Conservation (phyloP, 2,797 vertebrate genomes). For the Rhadinocentrus ornatus region DNA sequence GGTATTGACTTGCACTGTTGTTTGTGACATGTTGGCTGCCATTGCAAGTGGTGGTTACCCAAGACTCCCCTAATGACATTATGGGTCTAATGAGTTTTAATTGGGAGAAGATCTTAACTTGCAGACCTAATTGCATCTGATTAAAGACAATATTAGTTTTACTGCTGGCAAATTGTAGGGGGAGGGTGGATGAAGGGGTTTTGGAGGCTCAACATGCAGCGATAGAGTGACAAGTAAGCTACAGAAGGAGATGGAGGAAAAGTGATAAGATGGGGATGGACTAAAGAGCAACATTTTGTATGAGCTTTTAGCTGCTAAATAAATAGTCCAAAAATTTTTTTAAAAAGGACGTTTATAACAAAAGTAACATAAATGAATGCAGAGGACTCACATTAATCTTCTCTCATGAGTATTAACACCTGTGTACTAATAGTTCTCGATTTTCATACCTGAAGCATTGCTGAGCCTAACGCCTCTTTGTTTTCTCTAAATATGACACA, state of each 20-base stretch:
- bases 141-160: slow-evolving; percentile 90
- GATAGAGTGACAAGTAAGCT: slow-evolving; percentile 15
- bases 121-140: slow-evolving; percentile 86
- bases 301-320: slow-evolving; percentile 11
- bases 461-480: slow-evolving; percentile 22
- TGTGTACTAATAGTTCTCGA: slow-evolving; percentile 18
- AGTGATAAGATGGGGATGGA: slow-evolving; percentile 22
- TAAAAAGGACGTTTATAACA: slow-evolving; percentile 4
- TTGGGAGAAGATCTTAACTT: slow-evolving; percentile 88
- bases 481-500: slow-evolving; percentile 30
- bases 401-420: slow-evolving; percentile 23
- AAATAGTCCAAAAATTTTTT: too few species aligned
- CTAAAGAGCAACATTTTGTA: slow-evolving; percentile 34
- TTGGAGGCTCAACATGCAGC: slow-evolving; percentile 38
- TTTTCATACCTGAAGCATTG: slow-evolving; percentile 29
- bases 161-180: slow-evolving; percentile 81
- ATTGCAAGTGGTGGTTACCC: slow-evolving; percentile 75
- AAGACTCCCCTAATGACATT: slow-evolving; percentile 82
- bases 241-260: slow-evolving; percentile 3
- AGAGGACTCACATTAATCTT: slow-evolving; percentile 9
- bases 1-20: slow-evolving; percentile 46
- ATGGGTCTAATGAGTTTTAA: slow-evolving; percentile 87
- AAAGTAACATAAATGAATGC: slow-evolving; percentile 5
- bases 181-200: slow-evolving; percentile 53
- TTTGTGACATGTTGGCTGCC: slow-evolving; percentile 59